Conservation (phyloP, 2,113 vertebrate genomes). For the Periophthalmodon schlosseri region DNA sequence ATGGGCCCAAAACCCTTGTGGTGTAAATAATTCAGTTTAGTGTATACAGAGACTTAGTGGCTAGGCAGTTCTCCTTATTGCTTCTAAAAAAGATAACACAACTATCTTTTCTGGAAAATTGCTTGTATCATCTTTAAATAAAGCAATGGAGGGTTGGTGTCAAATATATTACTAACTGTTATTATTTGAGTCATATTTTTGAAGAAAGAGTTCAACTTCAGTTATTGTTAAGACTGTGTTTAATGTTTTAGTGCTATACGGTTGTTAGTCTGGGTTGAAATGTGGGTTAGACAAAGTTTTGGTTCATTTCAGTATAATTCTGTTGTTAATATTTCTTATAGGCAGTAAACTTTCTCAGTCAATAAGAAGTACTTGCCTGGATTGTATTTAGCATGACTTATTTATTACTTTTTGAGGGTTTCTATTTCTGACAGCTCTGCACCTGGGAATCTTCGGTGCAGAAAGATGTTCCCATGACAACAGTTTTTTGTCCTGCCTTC, state of each 20-base stretch:
- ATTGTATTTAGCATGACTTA: constrained; percentile 2
- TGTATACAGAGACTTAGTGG: too few species aligned
- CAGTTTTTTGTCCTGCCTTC: neutral
- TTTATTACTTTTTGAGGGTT: constrained; percentile 5
- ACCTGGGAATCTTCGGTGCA: constrained; percentile 5
- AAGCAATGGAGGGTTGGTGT: neutral
- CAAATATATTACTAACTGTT: too few species aligned
- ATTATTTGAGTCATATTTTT: too few species aligned
- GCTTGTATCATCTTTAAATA: neutral
- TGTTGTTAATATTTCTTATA: neutral
- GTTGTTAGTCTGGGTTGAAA: neutral
- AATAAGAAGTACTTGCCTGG: neutral
- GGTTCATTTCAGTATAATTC: neutral
- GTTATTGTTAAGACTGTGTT: too few species aligned
- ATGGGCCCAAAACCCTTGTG: too few species aligned
- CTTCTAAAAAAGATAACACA: too few species aligned
- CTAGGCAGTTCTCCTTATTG: too few species aligned
- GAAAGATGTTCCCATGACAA: constrained; percentile 8
- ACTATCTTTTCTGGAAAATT: neutral
- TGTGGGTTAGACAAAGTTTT: neutral
- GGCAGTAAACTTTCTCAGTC: neutral
- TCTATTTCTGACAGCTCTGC: constrained; percentile 8
- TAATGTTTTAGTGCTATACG: too few species aligned
- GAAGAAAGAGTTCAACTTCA: too few species aligned
- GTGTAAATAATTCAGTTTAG: too few species aligned